Evolutionary conservation across 2,797 vertebrate genomes (phyloP), one percentile per base, ranked within the genome.

Genomic region (Apogon hyalosoma): DNA sequence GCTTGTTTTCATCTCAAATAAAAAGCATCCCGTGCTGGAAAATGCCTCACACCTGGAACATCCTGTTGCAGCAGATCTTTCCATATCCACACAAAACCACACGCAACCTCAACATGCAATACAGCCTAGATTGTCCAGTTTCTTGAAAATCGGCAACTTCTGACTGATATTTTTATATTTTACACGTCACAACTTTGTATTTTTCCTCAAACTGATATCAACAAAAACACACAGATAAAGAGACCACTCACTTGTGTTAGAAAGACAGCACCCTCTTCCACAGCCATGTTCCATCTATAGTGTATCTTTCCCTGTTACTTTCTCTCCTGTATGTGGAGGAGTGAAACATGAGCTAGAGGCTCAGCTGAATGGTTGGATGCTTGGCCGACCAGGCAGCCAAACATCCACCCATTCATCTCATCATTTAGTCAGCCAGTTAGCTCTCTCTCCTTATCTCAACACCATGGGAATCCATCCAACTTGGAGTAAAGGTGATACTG

Each of bases 251-350:
- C 90, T 82, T 82, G 81, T 28, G 82, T 73, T 24, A 84, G 60
- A 57, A 79, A 86, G 63, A 76, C 83, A 54, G 80, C 82, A 65
- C 86, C 90, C 8, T 92, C 92, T 61, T 91, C 89, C 77, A 91
- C 88, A 58, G 89, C 87, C 90, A 92, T 90, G 73, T 56, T 80
- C 74, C 70, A 71, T 55, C 58, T 64, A 12, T 31, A 14, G 42
- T 59, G 43, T 47, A 36, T 36, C 71, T 64, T 12, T 49, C 57
- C 67, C 63, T 76, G 53, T 59, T 56, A 82, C 69, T 81, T 59
- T 73, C 75, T 49, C 77, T 73, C 79, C 69, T 61, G 59, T 70
- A 31, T 38, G 69, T 77, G 16, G 46, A 63, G 36, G 71, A 80
- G 60, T 80, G 86, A 81, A 87, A 90, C 71, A 86, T 76, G 88